These are phyloP conservation scores for Cheirogaleus major DNA, from an alignment of 2,797 vertebrate species.

Conservation along the genomic window DNA sequence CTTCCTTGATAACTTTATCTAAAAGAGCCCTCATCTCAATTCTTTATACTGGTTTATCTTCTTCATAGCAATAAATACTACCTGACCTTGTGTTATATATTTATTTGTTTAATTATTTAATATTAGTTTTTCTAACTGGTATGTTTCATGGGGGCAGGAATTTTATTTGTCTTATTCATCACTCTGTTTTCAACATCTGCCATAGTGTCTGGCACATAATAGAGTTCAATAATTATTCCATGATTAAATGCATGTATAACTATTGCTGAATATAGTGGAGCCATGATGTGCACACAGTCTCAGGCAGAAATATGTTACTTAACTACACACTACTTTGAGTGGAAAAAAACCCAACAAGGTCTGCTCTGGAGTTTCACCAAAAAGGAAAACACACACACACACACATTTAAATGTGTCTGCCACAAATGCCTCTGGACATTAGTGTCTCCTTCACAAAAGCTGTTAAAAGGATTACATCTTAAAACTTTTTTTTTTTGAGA, in stretches of 20 bases:
- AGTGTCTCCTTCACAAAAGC: not conserved
- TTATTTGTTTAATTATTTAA: not conserved
- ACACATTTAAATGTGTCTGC: not conserved
- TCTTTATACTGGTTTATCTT: not conserved
- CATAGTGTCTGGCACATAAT: not conserved
- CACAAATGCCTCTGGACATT: not conserved
- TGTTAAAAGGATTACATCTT: not conserved
- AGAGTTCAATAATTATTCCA: not conserved
- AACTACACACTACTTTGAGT: not conserved
- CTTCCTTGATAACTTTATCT: not conserved
- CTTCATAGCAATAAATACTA: not conserved
- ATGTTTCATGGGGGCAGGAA: not conserved
- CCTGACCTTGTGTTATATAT: not conserved
- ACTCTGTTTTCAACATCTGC: not conserved
- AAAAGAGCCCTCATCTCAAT: not conserved
- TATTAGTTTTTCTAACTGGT: not conserved
- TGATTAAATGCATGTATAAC: not conserved
- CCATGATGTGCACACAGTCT: not conserved
- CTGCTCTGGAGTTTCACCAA: not conserved
- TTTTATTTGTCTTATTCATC: not conserved
- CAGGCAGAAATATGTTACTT: not conserved
- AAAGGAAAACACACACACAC: not conserved
- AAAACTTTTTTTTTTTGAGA: too few species aligned
- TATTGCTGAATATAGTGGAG: not conserved
- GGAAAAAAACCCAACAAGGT: not conserved